Conservation (phyloP, 1,140 invertebrate genomes). For the Xylocopa sonorina region DNA sequence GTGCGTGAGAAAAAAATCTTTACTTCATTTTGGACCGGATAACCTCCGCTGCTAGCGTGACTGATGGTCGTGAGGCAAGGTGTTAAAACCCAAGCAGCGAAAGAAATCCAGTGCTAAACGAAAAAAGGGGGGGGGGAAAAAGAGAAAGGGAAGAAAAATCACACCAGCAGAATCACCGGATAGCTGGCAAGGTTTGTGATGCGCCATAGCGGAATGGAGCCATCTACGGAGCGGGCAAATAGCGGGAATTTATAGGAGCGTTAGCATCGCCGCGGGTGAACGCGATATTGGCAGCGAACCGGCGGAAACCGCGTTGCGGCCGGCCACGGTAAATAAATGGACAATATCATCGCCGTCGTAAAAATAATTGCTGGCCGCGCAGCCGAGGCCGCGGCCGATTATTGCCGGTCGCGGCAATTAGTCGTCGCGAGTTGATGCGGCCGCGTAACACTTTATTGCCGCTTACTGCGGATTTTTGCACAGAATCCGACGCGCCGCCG, state of each 20-base stretch:
- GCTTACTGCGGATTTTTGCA: slow-evolving; percentile 65
- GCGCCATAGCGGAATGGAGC: slow-evolving; percentile 46
- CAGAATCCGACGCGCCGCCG: slow-evolving; percentile 34
- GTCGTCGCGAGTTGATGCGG: slow-evolving; percentile 63
- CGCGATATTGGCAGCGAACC: slow-evolving; percentile 59
- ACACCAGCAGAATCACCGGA: background rate
- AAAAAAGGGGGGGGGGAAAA: too few relatives aligned
- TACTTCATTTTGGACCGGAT: too few relatives aligned
- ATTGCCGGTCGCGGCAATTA: slow-evolving; percentile 65
- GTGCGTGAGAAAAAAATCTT: too few relatives aligned
- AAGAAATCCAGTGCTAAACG: too few relatives aligned
- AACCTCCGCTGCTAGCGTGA: too few relatives aligned
- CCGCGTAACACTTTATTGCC: slow-evolving; percentile 60
- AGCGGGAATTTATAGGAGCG: slow-evolving; percentile 60
- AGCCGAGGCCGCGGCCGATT: slow-evolving; percentile 57
- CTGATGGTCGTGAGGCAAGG: too few relatives aligned
- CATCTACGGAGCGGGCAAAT: slow-evolving; percentile 54
- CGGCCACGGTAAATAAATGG: slow-evolving; percentile 64
- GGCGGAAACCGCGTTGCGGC: slow-evolving; percentile 45
- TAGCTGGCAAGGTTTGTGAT: slow-evolving; percentile 11
- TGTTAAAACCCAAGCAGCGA: too few relatives aligned
- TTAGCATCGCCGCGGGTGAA: slow-evolving; percentile 56
- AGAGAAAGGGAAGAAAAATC: background rate
- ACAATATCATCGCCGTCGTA: slow-evolving; percentile 67
- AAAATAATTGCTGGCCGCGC: slow-evolving; percentile 64